Evolutionary conservation across 2,113 vertebrate genomes (phyloP).

Genomic region (Hystrix brachyura): DNA sequence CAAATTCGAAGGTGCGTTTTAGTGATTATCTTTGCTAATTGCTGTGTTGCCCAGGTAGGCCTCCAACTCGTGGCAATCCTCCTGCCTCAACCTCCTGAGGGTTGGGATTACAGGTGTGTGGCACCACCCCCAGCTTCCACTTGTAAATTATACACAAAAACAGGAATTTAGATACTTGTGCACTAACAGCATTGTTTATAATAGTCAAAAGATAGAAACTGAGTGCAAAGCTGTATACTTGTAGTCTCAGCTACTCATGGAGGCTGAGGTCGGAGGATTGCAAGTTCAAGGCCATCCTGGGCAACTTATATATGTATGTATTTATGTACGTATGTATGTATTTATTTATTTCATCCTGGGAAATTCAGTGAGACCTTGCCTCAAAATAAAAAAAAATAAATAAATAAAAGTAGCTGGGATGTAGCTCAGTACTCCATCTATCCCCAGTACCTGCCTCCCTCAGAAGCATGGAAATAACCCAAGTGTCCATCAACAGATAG

Average conservation of each 20-base stretch:
- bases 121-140: not conserved
- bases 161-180: not conserved
- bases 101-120: too few species aligned
- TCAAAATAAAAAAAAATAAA: conserved; percentile 12
- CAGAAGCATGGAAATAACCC: not conserved
- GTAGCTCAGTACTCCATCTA: not conserved
- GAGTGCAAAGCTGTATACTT: not conserved
- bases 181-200: not conserved
- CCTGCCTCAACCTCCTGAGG: too few species aligned
- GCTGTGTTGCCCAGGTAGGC: too few species aligned
- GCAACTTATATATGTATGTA: not conserved
- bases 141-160: not conserved
- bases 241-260: not conserved
- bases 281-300: not conserved
- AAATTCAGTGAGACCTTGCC: not conserved
- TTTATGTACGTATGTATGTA: too few species aligned
- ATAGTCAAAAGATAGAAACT: not conserved
- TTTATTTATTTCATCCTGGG: not conserved
- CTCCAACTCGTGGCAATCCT: too few species aligned
- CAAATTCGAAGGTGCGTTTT: too few species aligned
- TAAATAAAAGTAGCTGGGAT: not conserved
- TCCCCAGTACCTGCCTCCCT: not conserved
- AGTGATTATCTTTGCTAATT: too few species aligned
- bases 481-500: not conserved
- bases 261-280: not conserved